Conservation (phyloP, 2,797 vertebrate genomes). For the Loriculus beryllinus region DNA sequence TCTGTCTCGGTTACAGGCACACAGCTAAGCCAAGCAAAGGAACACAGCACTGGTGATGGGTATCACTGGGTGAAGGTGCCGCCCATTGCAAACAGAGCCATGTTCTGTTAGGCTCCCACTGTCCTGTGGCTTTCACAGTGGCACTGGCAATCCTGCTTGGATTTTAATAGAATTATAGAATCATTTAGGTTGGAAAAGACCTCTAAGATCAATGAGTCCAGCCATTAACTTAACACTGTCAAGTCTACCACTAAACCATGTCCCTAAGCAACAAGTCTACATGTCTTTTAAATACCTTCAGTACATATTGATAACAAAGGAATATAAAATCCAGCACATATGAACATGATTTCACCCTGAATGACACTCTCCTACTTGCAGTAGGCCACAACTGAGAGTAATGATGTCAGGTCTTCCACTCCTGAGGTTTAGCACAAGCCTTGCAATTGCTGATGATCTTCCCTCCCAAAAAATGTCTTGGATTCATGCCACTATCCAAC, state of each 20-base stretch:
- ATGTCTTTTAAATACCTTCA: neutral
- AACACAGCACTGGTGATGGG: neutral
- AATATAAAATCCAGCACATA: neutral
- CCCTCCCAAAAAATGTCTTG: neutral
- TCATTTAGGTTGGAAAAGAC: neutral
- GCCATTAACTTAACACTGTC: neutral
- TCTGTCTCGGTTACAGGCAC: neutral
- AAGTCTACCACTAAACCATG: neutral
- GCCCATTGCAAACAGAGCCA: accelerated
- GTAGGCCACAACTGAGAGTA: neutral
- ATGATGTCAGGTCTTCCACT: neutral
- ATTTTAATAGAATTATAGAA: neutral
- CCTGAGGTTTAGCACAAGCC: neutral
- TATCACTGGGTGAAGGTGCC: accelerated
- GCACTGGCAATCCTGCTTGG: neutral
- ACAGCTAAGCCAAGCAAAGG: neutral
- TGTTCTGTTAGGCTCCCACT: neutral
- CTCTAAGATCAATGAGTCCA: neutral
- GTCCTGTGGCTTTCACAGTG: neutral
- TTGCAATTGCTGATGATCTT: neutral
- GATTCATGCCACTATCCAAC: neutral
- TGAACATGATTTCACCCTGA: neutral
- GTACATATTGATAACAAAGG: neutral
- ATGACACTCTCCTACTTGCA: neutral
- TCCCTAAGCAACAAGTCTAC: accelerated